Evolutionary conservation across 2,113 vertebrate genomes (phyloP).

Genomic region (Marmota flaviventris): DNA sequence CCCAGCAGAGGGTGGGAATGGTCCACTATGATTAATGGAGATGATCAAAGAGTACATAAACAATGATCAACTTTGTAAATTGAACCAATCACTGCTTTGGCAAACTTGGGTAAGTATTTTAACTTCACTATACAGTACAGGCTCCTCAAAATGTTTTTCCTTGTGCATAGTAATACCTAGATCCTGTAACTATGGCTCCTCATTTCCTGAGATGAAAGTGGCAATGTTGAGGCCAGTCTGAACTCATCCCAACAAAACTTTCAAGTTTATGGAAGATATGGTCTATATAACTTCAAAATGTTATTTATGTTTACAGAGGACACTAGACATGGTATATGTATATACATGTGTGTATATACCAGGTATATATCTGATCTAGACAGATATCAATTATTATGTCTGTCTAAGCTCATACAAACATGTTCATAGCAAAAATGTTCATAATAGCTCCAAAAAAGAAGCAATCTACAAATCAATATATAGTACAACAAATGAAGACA

Average conservation of each 20-base stretch:
- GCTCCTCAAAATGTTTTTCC: not conserved
- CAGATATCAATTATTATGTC: not conserved
- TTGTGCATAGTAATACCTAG: not conserved
- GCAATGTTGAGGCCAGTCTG: not conserved
- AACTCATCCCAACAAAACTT: not conserved
- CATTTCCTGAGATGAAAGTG: not conserved
- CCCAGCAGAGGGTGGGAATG: not conserved
- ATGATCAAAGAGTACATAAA: not conserved
- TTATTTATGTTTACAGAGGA: conserved; percentile 41
- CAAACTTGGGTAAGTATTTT: conserved; percentile 41
- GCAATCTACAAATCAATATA: conserved; percentile 5
- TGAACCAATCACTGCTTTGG: not conserved
- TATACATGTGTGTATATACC: not conserved
- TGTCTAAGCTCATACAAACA: not conserved
- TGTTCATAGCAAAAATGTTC: conserved; percentile 28
- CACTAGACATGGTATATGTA: not conserved
- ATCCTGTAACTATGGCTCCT: not conserved
- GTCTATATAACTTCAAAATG: not conserved
- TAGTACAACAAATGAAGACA: not conserved
- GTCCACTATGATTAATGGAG: not conserved
- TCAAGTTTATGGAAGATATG: not conserved
- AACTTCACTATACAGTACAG: not conserved
- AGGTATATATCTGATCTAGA: not conserved
- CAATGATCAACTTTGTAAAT: not conserved
- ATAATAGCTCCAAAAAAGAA: not conserved